Conservation (phyloP, 1,140 invertebrate species). For the Delia radicum region DNA sequence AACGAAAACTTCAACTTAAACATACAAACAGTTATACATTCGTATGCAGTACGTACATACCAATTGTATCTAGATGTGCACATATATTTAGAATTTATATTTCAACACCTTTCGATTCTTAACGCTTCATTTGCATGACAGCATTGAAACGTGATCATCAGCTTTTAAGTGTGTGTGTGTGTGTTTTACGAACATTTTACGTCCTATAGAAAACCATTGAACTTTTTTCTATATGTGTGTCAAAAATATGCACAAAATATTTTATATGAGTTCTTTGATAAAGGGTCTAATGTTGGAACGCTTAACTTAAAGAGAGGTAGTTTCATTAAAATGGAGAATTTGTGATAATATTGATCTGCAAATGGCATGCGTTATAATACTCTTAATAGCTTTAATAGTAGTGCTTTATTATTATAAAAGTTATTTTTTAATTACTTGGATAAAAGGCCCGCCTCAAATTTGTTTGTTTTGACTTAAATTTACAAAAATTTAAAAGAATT, state of each 20-base stretch:
- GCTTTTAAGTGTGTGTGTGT: no score
- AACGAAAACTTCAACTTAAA: not conserved
- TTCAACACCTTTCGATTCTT: constrained; percentile 4
- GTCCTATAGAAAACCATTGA: not conserved
- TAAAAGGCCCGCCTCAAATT: no score
- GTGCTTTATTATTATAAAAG: no score
- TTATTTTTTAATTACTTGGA: no score
- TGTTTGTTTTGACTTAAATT: no score
- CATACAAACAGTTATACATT: no score
- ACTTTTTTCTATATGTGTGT: not conserved
- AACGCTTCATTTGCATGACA: constrained; percentile 3
- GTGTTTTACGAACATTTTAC: not conserved
- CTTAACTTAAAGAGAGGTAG: no score
- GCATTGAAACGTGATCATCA: constrained; percentile 3
- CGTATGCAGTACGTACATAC: not conserved
- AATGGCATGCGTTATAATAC: no score
- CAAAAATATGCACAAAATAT: not conserved
- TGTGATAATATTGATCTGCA: not conserved
- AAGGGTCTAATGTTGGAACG: no score
- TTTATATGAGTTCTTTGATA: no score
- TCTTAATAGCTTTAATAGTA: no score
- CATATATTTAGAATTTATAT: not conserved
- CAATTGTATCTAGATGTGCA: not conserved
- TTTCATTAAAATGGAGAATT: not conserved
- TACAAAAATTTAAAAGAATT: no score